Conservation (phyloP, 1,140 invertebrate species). For the Papilio polyxenes region DNA sequence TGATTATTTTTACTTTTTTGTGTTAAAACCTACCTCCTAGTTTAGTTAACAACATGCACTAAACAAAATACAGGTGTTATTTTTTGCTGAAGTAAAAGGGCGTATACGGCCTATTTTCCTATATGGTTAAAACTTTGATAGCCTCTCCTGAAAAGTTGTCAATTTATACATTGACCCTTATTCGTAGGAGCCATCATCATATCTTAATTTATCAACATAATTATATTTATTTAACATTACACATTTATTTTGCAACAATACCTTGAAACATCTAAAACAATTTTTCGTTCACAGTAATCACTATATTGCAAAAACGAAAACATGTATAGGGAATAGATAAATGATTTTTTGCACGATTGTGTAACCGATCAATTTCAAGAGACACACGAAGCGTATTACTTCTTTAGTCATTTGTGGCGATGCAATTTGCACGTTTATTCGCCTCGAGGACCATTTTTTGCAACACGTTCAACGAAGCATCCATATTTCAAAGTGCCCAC, state of each 20-base stretch:
- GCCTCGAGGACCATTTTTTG: slow-evolving; percentile 17
- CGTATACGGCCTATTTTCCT: too few species aligned
- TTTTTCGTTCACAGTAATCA: not conserved
- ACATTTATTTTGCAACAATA: not conserved
- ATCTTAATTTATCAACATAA: too few species aligned
- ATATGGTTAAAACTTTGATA: too few species aligned
- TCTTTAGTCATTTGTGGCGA: not conserved
- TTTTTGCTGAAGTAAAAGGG: too few species aligned
- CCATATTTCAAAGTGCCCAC: slow-evolving; percentile 24
- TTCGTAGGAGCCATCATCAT: too few species aligned
- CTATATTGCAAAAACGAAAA: not conserved
- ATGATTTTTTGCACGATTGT: slow-evolving; percentile 1
- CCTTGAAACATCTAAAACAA: not conserved
- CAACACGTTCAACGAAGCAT: slow-evolving; percentile 9
- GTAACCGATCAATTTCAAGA: slow-evolving; percentile 14
- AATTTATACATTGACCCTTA: too few species aligned
- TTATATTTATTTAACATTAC: not conserved
- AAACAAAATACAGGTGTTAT: too few species aligned
- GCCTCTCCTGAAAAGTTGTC: too few species aligned
- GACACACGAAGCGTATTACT: not conserved
- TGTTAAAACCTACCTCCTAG: too few species aligned
- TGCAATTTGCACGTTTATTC: slow-evolving; percentile 15
- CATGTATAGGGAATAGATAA: not conserved
- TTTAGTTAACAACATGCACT: too few species aligned
- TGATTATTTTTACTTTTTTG: too few species aligned